Evolutionary conservation across 2,113 vertebrate genomes (phyloP), one percentile per base, ranked within the genome.

Genomic region (Bagarius yarrelli): DNA sequence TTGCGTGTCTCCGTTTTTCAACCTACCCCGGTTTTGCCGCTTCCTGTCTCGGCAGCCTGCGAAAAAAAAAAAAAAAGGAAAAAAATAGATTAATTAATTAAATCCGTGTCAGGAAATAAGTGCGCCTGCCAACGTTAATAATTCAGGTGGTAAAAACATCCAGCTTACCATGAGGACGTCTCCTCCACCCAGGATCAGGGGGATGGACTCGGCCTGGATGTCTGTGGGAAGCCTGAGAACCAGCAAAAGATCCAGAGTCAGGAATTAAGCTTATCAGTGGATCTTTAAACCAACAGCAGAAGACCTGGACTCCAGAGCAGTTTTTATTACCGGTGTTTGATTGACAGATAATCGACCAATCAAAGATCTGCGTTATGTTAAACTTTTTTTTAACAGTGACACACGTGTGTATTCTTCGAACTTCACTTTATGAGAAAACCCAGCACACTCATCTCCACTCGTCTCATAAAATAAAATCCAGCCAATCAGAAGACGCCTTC

Each of bases 1-100:
- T n/a, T 21, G 50, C 61, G 50, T 76, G 57, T 63, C n/a, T 53
- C 27, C 30, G 34, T 16, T 21, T 66, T 69, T 79, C 87, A 15
- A 96, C 97, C 95, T 93, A 99, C 98, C 82, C 98, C 98, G 75
- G 97, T 99, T 93, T 99, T 99, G 18, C 98, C 98, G 83, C 98
- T 99, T 4, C 98, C 97, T 0, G 98, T 99, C 92, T 99, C 97
- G 86, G 98, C 97, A 87, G 98, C 97, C 97, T 99, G 52, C 16
- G 73, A 13, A 74, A 36, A 63, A 85, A 19, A 85, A 79, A 63
- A 15, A 18, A 25, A 3, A 13, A 52, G 16, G 23, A 25, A 59
- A 16, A 59, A 25, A 16, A 25, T 15, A 70, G 9, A 25, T 32
- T 6, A 47, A 47, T 47, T 11, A 47, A 47, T 40, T 44, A 14